Evolutionary conservation across 1,140 invertebrate species (phyloP).

Genomic region (Orussus abietinus): DNA sequence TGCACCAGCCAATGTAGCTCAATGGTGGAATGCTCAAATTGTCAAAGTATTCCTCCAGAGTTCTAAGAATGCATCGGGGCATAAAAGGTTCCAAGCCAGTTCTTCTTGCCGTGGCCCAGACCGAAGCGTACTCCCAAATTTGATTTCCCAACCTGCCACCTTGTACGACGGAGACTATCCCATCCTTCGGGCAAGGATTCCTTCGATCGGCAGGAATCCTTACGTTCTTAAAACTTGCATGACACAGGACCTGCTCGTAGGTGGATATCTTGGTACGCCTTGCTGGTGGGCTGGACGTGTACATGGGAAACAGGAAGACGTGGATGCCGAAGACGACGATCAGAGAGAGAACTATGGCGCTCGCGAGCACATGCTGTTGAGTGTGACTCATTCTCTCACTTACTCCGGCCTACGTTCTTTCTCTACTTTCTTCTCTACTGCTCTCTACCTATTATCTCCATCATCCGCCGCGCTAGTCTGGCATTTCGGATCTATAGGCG

Average conservation of each 20-base stretch:
- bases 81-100: slow-evolving; percentile 60
- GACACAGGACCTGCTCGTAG: slow-evolving; percentile 58
- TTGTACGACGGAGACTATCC: slow-evolving; percentile 58
- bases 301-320: slow-evolving; percentile 61
- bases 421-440: slow-evolving; percentile 23
- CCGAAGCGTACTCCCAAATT: slow-evolving; percentile 63
- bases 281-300: slow-evolving; percentile 47
- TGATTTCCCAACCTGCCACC: slow-evolving; percentile 63
- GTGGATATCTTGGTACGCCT: slow-evolving; percentile 45
- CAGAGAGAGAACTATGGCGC: slow-evolving; percentile 57
- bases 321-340: slow-evolving; percentile 60
- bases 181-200: slow-evolving; percentile 52
- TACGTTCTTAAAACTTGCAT: slow-evolving; percentile 47
- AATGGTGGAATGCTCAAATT: slow-evolving; percentile 58
- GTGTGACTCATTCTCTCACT: slow-evolving; percentile 47
- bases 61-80: slow-evolving; percentile 56
- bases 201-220: slow-evolving; percentile 38
- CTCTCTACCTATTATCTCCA: slow-evolving; percentile 25
- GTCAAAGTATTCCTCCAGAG: slow-evolving; percentile 56
- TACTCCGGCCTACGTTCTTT: slow-evolving; percentile 16
- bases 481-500: slow-evolving; percentile 47
- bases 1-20: slow-evolving; percentile 57
- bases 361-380: slow-evolving; percentile 58
- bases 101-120: slow-evolving; percentile 57
- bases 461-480: slow-evolving; percentile 36